Percentiles rank a stretch among this genome's conserved stretches.
Conservation (phyloP, 2,888 invertebrate species). For the Torymus tubicola region DNA sequence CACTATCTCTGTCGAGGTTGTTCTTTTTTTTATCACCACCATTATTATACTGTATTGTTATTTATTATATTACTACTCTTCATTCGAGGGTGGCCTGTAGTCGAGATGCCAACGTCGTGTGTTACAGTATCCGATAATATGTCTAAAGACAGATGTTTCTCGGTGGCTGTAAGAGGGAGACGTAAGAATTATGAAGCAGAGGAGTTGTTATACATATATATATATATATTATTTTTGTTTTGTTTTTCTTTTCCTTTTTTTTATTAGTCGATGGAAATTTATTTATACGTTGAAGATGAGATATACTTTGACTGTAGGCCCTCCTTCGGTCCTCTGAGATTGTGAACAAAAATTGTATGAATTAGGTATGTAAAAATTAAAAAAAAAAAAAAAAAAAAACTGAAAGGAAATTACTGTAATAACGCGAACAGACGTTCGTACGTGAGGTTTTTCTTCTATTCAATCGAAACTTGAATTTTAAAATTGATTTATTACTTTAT, state of each 20-base stretch:
- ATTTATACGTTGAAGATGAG: too few species aligned
- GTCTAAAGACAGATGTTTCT: not conserved
- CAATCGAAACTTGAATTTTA: constrained; percentile 12
- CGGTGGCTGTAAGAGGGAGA: not conserved
- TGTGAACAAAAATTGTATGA: constrained; percentile 1
- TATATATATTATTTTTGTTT: too few species aligned
- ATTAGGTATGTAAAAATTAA: constrained; percentile 3
- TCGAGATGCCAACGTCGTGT: constrained; percentile 40
- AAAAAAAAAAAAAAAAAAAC: constrained; percentile 12
- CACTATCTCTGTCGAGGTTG: constrained; percentile 11
- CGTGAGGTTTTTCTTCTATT: constrained; percentile 3
- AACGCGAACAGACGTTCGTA: not conserved
- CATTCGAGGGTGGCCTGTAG: constrained; percentile 50
- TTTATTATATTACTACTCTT: constrained; percentile 33
- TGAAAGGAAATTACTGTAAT: not conserved
- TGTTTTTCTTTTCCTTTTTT: too few species aligned
- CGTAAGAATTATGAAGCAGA: constrained; percentile 18
- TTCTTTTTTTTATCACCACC: constrained; percentile 34
- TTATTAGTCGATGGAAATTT: too few species aligned
- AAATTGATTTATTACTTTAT: not conserved
- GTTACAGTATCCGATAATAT: constrained; percentile 30
- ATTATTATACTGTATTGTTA: constrained; percentile 26
- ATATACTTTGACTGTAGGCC: constrained; percentile 35
- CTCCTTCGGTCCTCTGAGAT: constrained; percentile 39
- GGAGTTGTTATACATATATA: not conserved